A percentile compares a stretch with the other conserved stretches of the same genome.
Evolutionary conservation across 2,113 vertebrate species (phyloP).

Genomic region (Eretmochelys imbricata): DNA sequence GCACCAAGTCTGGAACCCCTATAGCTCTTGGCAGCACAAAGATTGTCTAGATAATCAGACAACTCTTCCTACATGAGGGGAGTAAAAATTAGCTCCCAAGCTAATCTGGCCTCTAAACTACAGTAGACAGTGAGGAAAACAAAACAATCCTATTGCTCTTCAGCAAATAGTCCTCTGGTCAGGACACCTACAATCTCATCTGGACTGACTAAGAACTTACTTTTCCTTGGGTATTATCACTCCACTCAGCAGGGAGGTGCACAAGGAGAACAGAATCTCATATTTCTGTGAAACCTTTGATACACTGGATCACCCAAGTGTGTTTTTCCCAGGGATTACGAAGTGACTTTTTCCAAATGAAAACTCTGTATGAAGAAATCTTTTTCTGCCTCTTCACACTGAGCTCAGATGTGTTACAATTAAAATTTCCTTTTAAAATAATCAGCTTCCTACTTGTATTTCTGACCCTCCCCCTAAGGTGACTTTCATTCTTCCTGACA

Average conservation of each 20-base stretch:
- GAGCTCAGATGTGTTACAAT: background rate
- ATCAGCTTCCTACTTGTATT: background rate
- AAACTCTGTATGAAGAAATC: background rate
- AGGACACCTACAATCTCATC: background rate
- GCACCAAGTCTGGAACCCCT: background rate
- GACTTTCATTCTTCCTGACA: background rate
- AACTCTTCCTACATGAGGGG: background rate
- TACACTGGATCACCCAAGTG: background rate
- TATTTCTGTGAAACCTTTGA: background rate
- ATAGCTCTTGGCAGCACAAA: background rate
- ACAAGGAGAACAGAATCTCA: background rate
- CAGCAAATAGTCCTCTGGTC: background rate
- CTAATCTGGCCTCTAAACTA: background rate
- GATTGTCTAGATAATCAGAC: background rate
- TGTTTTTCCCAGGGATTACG: constrained; percentile 10
- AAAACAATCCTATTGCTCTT: background rate
- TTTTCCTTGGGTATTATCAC: background rate
- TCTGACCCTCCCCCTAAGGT: background rate
- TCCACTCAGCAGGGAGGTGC: background rate
- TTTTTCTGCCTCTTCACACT: background rate
- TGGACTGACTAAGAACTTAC: background rate
- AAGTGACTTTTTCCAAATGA: background rate
- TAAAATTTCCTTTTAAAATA: background rate
- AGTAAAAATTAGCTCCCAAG: background rate
- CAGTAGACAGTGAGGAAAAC: background rate